A percentile compares a stretch with the other conserved stretches of the same genome.
phyloP scores from a whole-genome alignment of 2,888 invertebrate species.

The Bugula neritina region DNA sequence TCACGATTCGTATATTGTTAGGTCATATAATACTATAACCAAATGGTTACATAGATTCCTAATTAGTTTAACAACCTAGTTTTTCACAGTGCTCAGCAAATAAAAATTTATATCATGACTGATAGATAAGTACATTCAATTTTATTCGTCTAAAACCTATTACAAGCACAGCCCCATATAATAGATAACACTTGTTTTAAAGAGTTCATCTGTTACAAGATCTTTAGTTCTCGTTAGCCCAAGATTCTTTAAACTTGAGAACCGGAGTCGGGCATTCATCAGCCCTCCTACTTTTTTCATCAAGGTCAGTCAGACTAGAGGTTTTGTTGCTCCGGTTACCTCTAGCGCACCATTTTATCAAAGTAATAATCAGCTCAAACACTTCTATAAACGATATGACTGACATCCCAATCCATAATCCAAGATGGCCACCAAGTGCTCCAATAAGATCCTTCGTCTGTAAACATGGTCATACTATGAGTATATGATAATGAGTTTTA shows the following conservation, averaged over 20 bases:
- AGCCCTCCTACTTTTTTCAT: background rate
- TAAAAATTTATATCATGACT: too few species aligned
- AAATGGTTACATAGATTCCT: too few species aligned
- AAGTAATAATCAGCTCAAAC: background rate
- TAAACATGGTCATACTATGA: too few species aligned
- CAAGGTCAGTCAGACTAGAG: constrained; percentile 5
- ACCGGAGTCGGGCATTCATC: background rate
- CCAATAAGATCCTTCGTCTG: constrained; percentile 10
- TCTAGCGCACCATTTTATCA: background rate
- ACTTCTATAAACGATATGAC: constrained; percentile 12
- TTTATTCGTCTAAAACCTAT: too few species aligned
- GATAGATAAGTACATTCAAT: too few species aligned
- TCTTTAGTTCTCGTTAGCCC: background rate
- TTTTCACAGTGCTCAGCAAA: too few species aligned
- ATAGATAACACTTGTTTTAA: background rate
- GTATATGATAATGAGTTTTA: too few species aligned
- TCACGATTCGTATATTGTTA: too few species aligned
- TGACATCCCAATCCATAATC: constrained; percentile 23
- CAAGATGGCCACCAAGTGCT: constrained; percentile 23
- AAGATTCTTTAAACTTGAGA: background rate
- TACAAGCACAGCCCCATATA: too few species aligned
- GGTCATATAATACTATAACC: too few species aligned
- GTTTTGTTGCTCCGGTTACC: background rate
- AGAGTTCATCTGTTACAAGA: too few species aligned
- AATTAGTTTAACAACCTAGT: too few species aligned